phyloP scores from a whole-genome alignment of 2,888 invertebrate genomes.

The Andrena camellia region DNA sequence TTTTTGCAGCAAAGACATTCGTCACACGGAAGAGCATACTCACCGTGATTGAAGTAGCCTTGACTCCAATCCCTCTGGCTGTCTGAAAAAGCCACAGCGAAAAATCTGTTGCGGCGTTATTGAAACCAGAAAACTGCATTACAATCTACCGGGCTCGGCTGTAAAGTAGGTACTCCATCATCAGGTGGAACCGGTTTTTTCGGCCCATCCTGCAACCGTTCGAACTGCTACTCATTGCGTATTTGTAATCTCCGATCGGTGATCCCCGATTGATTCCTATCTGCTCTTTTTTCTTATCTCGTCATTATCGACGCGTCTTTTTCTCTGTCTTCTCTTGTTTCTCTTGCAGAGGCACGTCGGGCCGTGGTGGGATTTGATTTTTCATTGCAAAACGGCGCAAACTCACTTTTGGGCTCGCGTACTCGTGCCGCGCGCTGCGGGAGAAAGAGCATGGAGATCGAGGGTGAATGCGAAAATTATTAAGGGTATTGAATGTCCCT shows the following conservation, averaged over 20 bases:
- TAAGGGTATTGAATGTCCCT: too few species aligned
- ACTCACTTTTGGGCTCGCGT: too few species aligned
- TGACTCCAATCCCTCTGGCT: neutral
- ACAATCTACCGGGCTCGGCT: conserved; percentile 59
- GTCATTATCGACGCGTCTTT: neutral
- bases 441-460: too few species aligned
- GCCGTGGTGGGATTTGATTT: too few species aligned
- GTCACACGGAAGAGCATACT: conserved; percentile 1
- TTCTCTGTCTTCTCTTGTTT: conserved; percentile 2
- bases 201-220: conserved; percentile 71
- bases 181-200: conserved; percentile 76
- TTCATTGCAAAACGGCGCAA: too few species aligned
- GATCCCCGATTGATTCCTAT: conserved; percentile 50
- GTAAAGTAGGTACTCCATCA: conserved; percentile 72
- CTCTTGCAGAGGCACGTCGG: neutral
- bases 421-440: too few species aligned
- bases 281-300: conserved; percentile 16
- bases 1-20: neutral
- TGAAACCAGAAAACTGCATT: conserved; percentile 70
- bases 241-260: conserved; percentile 59
- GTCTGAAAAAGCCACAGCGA: conserved; percentile 10
- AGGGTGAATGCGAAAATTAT: too few species aligned
- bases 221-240: conserved; percentile 63
- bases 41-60: conserved; percentile 4
- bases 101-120: conserved; percentile 52